Evolutionary conservation across 2,888 invertebrate species (phyloP).

Genomic region (Seladonia tumulorum): DNA sequence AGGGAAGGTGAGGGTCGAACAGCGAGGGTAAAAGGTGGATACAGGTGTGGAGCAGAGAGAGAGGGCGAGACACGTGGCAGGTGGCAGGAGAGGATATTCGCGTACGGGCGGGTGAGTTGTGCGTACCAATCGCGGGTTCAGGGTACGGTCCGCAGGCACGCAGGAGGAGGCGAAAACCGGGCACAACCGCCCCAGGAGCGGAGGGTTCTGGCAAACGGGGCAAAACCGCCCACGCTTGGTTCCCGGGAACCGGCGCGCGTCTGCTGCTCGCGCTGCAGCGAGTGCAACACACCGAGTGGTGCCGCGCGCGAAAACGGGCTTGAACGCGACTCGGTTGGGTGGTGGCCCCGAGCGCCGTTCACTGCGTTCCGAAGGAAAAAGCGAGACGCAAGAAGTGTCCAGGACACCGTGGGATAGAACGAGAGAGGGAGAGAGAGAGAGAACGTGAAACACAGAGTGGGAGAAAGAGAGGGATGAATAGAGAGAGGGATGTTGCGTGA

Average conservation of each 20-base stretch:
- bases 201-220: conserved; percentile 68
- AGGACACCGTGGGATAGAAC: conserved; percentile 23
- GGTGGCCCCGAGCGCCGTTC: conserved; percentile 54
- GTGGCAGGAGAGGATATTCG: conserved; percentile 72
- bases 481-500: conserved; percentile 32
- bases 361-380: conserved; percentile 45
- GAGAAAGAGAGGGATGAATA: too few relatives aligned
- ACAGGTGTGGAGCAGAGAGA: conserved; percentile 35
- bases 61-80: conserved; percentile 60
- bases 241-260: conserved; percentile 72
- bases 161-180: conserved; percentile 72
- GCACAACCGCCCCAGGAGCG: conserved; percentile 70
- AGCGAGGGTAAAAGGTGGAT: conserved; percentile 7
- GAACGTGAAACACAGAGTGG: too few relatives aligned
- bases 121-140: conserved; percentile 75
- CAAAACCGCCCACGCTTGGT: conserved; percentile 73
- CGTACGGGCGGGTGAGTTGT: conserved; percentile 71
- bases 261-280: conserved; percentile 68
- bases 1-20: background rate
- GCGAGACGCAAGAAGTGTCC: conserved; percentile 20
- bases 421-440: conserved; percentile 14
- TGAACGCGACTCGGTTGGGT: conserved; percentile 66
- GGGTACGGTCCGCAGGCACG: conserved; percentile 73
- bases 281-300: conserved; percentile 66
- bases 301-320: conserved; percentile 70